phyloP scores from a whole-genome alignment of 2,797 vertebrate genomes.

The Salarias fasciatus region DNA sequence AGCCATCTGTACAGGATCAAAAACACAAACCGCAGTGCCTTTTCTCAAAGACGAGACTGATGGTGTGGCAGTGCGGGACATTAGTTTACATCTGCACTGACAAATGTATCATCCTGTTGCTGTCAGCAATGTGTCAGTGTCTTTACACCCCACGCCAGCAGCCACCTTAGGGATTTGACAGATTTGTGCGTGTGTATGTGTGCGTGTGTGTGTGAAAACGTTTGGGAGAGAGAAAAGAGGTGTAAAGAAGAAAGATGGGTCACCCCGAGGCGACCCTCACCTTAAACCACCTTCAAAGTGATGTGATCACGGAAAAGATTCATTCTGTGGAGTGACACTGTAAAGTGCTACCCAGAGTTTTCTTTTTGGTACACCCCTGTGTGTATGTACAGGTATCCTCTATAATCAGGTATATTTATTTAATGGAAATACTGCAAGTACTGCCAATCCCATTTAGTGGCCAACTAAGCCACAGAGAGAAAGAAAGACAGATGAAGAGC shows the following conservation, averaged over 20 bases:
- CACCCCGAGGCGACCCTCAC: conserved; percentile 20
- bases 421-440: conserved; percentile 2
- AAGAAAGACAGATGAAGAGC: neutral
- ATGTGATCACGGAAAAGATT: conserved; percentile 32
- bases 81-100: conserved; percentile 50
- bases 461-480: conserved; percentile 2
- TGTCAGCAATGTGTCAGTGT: conserved; percentile 56
- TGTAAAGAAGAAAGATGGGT: conserved; percentile 29
- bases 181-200: conserved; percentile 10
- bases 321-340: conserved; percentile 6
- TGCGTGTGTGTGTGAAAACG: neutral
- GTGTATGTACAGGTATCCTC: neutral
- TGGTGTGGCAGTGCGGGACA: conserved; percentile 10
- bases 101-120: conserved; percentile 54
- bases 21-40: conserved; percentile 26
- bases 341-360: conserved; percentile 6
- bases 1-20: conserved; percentile 7
- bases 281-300: conserved; percentile 39
- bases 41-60: conserved; percentile 15
- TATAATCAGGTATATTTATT: conserved; percentile 20
- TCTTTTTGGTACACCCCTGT: neutral
- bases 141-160: conserved; percentile 31
- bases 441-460: conserved; percentile 6
- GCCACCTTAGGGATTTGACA: conserved; percentile 37
- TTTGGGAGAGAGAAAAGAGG: conserved; percentile 9